These are phyloP conservation scores for Brienomyrus longianalis DNA, from an alignment of 2,113 vertebrate species.

Conservation along the genomic window DNA sequence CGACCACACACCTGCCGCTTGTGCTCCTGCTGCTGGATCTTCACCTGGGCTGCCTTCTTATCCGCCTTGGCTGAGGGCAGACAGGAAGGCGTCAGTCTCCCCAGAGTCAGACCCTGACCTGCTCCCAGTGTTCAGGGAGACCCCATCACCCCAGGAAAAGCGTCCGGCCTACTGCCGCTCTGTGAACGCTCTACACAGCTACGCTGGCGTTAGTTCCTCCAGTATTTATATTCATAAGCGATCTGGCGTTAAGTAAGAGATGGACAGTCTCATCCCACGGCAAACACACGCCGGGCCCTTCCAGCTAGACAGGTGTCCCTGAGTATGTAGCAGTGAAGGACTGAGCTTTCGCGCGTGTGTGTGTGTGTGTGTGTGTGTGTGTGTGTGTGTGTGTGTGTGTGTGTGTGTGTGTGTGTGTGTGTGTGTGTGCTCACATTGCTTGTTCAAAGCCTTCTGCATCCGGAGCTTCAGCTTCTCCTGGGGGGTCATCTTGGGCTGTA, in stretches of 20 bases:
- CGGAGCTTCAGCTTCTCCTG: constrained; percentile 83
- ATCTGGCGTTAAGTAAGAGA: neutral
- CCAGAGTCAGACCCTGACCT: neutral
- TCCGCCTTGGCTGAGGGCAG: constrained; percentile 77
- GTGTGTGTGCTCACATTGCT: constrained; percentile 70
- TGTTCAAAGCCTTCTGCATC: constrained; percentile 91
- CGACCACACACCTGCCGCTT: constrained; percentile 71
- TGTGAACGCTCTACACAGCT: neutral
- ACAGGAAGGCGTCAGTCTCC: neutral
- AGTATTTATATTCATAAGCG: neutral
- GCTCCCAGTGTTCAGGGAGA: neutral
- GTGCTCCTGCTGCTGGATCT: constrained; percentile 83
- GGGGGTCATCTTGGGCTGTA: constrained; percentile 84
- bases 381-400: neutral
- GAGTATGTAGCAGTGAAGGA: neutral
- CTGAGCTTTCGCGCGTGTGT: neutral
- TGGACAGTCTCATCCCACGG: neutral
- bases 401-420: neutral
- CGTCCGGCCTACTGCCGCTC: neutral
- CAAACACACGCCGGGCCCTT: neutral
- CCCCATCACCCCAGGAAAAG: neutral
- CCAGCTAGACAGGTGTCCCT: neutral
- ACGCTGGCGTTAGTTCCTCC: neutral
- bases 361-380: neutral
- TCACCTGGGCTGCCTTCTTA: constrained; percentile 85